A percentile compares a stretch with the other conserved stretches of the same genome.
phyloP scores from a whole-genome alignment of 2,113 vertebrate genomes.

The Solenodon paradoxus region DNA sequence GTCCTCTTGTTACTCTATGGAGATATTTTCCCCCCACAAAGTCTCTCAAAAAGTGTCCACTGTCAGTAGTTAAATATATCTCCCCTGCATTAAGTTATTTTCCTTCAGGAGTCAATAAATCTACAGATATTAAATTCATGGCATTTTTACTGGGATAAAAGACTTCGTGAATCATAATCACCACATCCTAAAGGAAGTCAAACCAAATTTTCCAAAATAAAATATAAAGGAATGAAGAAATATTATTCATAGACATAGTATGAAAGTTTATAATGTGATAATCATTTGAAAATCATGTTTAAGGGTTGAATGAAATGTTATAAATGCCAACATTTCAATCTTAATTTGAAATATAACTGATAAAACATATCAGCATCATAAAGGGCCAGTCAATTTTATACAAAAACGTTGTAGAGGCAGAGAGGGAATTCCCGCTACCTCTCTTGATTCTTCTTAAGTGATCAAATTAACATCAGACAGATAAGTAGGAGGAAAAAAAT shows the following conservation, averaged over 20 bases:
- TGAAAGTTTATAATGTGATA: not conserved
- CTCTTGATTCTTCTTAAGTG: too few species aligned
- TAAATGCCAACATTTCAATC: not conserved
- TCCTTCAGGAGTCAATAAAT: conserved; percentile 40
- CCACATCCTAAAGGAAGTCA: conserved; percentile 5
- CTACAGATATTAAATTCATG: conserved; percentile 60
- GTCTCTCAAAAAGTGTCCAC: conserved; percentile 37
- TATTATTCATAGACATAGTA: not conserved
- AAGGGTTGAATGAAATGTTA: not conserved
- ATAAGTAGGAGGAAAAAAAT: too few species aligned
- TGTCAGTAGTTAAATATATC: conserved; percentile 60
- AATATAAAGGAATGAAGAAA: not conserved
- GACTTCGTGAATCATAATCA: not conserved
- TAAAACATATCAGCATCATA: not conserved
- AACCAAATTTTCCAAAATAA: conserved; percentile 19
- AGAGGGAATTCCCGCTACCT: too few species aligned
- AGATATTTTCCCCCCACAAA: not conserved
- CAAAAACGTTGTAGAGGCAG: too few species aligned
- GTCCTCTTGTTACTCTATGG: not conserved
- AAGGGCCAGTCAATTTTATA: not conserved
- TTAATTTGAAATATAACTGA: not conserved
- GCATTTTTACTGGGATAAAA: not conserved
- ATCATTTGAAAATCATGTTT: conserved; percentile 17
- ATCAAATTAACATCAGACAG: too few species aligned
- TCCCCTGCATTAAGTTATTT: not conserved